Evolutionary conservation across 2,113 vertebrate genomes (phyloP), one percentile per base, ranked within the genome.

Genomic region (Leucoraja erinaceus): DNA sequence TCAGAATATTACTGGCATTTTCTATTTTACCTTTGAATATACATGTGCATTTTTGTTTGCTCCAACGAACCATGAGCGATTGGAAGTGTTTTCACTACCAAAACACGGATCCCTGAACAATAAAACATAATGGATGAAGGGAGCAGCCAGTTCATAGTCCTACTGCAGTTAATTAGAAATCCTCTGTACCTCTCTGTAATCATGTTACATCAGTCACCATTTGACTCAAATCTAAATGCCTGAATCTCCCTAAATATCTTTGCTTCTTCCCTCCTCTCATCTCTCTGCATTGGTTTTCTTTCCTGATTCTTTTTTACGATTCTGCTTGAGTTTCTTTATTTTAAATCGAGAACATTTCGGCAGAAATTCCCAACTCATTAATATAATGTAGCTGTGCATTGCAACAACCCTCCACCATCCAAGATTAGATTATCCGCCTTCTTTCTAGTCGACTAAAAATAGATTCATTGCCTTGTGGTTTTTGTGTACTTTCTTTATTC

Each of bases 91-190:
- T 86, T 56, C 56, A n/a, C 11, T 11, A n/a, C 56, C 28, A n/a
- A 25, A 86, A 61, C 81, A 86, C 81, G 56, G 54, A 61, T n/a
- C 81, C 14, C 81, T 86, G 81, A 61, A 86, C 81, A 86, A 86
- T 86, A 86, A 86, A 61, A 54, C 59, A 86, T 56, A 86, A 14
- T 61, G 81, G 56, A 86, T 86, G 14, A 61, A 86, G 59, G 81
- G 22, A 86, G 28, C 56, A 22, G 56, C 81, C 25, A 6, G 54
- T 10, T 22, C 56, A 61, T 22, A 61, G 25, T 86, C 81, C 56
- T 86, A 56, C 81, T 86, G 54, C 56, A 59, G 59, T 9, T 86
- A 61, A 86, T 86, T 86, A 86, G 54, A 86, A 59, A 59, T 59
- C 61, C 28, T 61, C 81, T 3, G 25, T 86, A 61, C 56, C 81